Evolutionary conservation across 1,140 invertebrate species (phyloP).

Genomic region (Stenopsyche tienmushanensis): DNA sequence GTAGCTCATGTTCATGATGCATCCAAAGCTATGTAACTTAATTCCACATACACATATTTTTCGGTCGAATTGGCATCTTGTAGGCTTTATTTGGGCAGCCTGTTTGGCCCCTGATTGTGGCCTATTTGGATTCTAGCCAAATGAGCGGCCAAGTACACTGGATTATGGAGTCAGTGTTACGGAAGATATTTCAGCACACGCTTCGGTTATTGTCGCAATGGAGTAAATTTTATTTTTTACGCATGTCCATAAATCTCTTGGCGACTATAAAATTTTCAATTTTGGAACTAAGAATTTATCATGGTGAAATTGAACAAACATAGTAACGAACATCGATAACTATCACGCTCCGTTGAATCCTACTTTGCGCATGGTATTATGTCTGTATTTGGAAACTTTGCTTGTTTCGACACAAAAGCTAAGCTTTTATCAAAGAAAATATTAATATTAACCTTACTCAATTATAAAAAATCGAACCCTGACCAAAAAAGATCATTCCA

Average conservation of each 20-base stretch:
- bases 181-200: constrained; percentile 7
- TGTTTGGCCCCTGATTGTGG: constrained; percentile 15
- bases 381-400: too few species aligned
- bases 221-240: background rate
- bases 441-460: too few species aligned
- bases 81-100: constrained; percentile 6
- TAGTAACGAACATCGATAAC: too few species aligned
- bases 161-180: constrained; percentile 9
- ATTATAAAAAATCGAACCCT: too few species aligned
- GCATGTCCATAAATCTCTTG: background rate
- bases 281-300: background rate
- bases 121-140: constrained; percentile 16
- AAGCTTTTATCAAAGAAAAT: too few species aligned
- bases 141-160: constrained; percentile 16
- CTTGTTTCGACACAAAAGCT: too few species aligned
- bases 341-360: too few species aligned
- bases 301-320: background rate
- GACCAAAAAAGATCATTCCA: too few species aligned
- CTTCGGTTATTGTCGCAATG: constrained; percentile 8
- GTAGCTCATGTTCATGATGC: too few species aligned
- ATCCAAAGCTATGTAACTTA: too few species aligned
- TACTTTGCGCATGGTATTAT: too few species aligned
- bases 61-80: constrained; percentile 29
- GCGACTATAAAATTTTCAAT: background rate
- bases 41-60: constrained; percentile 15